These are phyloP conservation scores for Nephrotoma guestfalica DNA, from an alignment of 2,888 invertebrate genomes.

Conservation along the genomic window DNA sequence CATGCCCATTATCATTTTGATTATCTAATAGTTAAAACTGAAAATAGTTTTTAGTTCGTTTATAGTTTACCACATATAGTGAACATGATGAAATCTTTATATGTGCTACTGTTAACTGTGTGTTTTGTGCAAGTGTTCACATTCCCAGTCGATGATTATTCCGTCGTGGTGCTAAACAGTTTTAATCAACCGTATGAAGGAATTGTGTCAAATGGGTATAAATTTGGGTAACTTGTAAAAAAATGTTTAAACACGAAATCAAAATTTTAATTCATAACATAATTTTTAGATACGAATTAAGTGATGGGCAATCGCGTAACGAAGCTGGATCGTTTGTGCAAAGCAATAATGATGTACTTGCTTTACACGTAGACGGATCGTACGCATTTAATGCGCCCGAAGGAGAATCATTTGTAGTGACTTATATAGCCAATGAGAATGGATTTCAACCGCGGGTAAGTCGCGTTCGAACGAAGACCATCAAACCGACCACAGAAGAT, in stretches of 20 bases:
- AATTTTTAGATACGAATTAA: neutral
- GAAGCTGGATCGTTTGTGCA: neutral
- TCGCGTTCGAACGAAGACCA: neutral
- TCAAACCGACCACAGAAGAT: neutral
- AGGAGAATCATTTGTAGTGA: neutral
- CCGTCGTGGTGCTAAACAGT: neutral
- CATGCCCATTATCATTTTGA: neutral
- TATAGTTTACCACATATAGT: too few species aligned
- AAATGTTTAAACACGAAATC: neutral
- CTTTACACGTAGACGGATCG: neutral
- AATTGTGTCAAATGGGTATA: neutral
- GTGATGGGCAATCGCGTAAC: neutral
- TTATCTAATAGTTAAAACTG: neutral
- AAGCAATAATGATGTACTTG: neutral
- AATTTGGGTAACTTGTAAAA: neutral
- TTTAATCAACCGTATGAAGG: neutral
- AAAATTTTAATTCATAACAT: neutral
- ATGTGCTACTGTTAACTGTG: neutral
- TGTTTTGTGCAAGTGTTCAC: neutral
- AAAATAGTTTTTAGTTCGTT: too few species aligned
- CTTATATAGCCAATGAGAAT: neutral
- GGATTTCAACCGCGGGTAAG: neutral
- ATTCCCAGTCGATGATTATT: neutral
- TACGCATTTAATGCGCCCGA: neutral
- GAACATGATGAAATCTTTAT: neutral